Conservation (phyloP, 2,797 vertebrate genomes). For the Linurgus olivaceus region DNA sequence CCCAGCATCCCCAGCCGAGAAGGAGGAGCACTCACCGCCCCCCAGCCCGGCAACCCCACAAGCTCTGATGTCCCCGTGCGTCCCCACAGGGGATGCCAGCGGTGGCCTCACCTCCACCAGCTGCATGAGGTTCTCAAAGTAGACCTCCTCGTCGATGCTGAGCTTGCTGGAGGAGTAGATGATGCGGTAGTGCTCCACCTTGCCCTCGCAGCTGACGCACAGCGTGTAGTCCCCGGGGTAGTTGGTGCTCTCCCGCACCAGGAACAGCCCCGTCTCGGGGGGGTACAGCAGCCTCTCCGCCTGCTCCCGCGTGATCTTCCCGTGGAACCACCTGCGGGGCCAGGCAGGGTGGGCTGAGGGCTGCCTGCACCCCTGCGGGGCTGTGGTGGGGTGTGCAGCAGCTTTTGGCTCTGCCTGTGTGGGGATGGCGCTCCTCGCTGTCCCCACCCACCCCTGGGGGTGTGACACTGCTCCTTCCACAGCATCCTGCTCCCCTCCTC, state of each 20-base stretch:
- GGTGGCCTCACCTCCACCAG: conserved; percentile 88
- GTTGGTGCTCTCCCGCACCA: conserved; percentile 98
- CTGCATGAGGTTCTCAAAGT: conserved; percentile 98
- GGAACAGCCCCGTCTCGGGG: conserved; percentile 89
- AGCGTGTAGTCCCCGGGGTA: conserved; percentile 97
- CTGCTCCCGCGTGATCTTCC: conserved; percentile 93
- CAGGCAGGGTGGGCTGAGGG: rapidly evolving
- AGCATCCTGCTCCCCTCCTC: neutral
- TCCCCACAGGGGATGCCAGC: neutral
- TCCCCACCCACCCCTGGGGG: neutral
- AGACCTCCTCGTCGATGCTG: conserved; percentile 92
- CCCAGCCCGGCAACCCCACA: no score
- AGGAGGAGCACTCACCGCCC: neutral
- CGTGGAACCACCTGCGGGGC: conserved; percentile 91
- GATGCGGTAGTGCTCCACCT: conserved; percentile 98
- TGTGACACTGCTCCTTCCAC: rapidly evolving
- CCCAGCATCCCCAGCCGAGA: neutral
- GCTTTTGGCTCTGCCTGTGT: neutral
- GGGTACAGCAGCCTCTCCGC: conserved; percentile 89
- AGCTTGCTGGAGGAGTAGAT: conserved; percentile 92
- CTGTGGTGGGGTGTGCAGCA: rapidly evolving
- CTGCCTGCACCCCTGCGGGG: rapidly evolving
- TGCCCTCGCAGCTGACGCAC: conserved; percentile 94
- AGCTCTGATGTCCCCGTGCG: rapidly evolving
- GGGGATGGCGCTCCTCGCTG: neutral